These are phyloP conservation scores for Amphipoea oculea DNA, from an alignment of 2,888 invertebrate genomes.

Conservation along the genomic window DNA sequence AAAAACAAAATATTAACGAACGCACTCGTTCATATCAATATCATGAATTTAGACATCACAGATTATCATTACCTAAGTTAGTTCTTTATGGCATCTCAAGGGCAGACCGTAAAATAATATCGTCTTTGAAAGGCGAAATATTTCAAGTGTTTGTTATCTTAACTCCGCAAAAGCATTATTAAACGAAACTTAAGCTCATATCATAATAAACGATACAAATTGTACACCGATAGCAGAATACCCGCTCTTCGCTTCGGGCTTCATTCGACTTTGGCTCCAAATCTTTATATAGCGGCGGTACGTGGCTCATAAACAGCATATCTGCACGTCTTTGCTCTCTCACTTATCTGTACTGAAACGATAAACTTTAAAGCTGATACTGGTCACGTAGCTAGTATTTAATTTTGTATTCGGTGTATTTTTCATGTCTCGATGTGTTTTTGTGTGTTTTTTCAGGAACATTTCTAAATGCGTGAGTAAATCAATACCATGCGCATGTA, in stretches of 20 bases:
- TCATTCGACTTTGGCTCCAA: conserved; percentile 1
- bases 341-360: conserved; percentile 36
- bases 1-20: neutral
- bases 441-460: neutral
- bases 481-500: neutral
- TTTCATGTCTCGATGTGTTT: neutral
- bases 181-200: conserved; percentile 24
- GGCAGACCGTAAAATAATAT: conserved; percentile 2
- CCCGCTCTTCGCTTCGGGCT: neutral
- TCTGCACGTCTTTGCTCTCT: conserved; percentile 42
- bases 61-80: neutral
- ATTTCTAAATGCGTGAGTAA: neutral
- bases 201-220: conserved; percentile 25
- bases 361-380: conserved; percentile 52
- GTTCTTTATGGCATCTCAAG: neutral
- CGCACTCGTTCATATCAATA: neutral
- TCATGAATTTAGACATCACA: neutral
- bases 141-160: conserved; percentile 14
- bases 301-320: conserved; percentile 46
- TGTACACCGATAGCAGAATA: conserved; percentile 26
- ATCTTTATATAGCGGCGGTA: conserved; percentile 34
- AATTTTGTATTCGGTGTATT: neutral
- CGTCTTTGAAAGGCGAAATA: neutral
- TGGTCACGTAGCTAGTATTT: conserved; percentile 29
- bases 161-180: conserved; percentile 24